A percentile compares a stretch with the other conserved stretches of the same genome.
Conservation (phyloP, 2,888 invertebrate species). For the Lasioglossum vierecki region DNA sequence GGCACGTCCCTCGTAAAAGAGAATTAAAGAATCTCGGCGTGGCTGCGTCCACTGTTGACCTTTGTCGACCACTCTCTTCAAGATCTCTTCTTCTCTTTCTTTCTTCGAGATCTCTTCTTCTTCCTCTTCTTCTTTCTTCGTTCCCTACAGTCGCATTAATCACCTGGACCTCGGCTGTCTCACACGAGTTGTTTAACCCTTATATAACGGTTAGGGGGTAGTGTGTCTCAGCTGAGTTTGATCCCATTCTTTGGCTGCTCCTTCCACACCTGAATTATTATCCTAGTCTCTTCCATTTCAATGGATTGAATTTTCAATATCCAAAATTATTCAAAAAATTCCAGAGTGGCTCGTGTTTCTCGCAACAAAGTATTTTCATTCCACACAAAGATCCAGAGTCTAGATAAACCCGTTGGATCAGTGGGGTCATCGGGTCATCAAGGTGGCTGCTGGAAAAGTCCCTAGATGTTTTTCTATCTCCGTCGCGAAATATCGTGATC, state of each 20-base stretch:
- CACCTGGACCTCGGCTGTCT: too few species aligned
- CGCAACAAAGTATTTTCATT: too few species aligned
- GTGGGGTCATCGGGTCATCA: background rate
- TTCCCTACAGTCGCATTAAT: too few species aligned
- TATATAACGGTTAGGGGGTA: too few species aligned
- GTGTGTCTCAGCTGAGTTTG: too few species aligned
- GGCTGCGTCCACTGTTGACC: background rate
- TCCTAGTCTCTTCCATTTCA: too few species aligned
- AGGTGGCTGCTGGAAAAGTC: background rate
- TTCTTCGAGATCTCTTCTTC: background rate
- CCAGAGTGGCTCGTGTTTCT: too few species aligned
- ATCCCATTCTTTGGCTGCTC: too few species aligned
- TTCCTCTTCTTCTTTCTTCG: background rate
- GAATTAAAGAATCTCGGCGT: slow-evolving; percentile 36
- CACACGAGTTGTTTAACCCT: too few species aligned
- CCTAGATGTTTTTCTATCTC: background rate
- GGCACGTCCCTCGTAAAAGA: slow-evolving; percentile 39
- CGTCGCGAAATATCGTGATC: background rate
- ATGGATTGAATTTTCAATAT: too few species aligned
- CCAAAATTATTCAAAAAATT: too few species aligned
- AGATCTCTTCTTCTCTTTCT: background rate
- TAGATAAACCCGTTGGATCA: background rate
- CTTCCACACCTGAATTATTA: too few species aligned
- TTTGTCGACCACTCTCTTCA: background rate
- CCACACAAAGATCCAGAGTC: background rate